Percentiles rank a stretch among this genome's conserved stretches.
These are phyloP conservation scores for Rhyacichthys aspro DNA, from an alignment of 2,797 vertebrate species.

Conservation along the genomic window DNA sequence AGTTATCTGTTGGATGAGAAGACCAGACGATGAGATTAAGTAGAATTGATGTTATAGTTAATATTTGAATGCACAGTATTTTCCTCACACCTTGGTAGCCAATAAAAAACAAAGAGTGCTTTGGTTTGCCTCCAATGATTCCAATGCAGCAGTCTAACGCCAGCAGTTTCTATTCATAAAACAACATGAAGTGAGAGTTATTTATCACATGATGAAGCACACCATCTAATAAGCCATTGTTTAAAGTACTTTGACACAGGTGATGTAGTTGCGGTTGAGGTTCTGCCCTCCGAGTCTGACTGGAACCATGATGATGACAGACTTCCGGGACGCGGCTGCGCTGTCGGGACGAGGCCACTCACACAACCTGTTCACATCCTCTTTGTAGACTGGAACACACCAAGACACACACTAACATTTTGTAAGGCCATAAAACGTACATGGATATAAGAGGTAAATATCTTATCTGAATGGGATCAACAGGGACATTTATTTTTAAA, in stretches of 20 bases:
- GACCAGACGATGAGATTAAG: background rate
- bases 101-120: constrained; percentile 89
- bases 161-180: constrained; percentile 82
- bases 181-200: no score
- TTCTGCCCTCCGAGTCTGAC: constrained; percentile 88
- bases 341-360: constrained; percentile 30
- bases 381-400: constrained; percentile 83
- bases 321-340: constrained; percentile 70
- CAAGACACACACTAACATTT: constrained; percentile 3
- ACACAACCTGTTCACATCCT: constrained; percentile 82
- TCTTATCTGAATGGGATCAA: no score
- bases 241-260: constrained; percentile 84
- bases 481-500: background rate
- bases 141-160: constrained; percentile 85
- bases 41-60: background rate
- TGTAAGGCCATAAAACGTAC: no score
- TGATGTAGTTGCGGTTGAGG: constrained; percentile 86
- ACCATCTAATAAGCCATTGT: no score
- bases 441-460: background rate
- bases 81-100: constrained; percentile 88
- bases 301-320: constrained; percentile 88
- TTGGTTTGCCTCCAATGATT: constrained; percentile 92
- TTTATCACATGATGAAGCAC: no score
- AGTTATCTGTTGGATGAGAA: constrained; percentile 77
- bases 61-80: background rate